Base-by-base conservation (phyloP, 2,797 vertebrate species). In the Antennarius maculatus region DNA sequence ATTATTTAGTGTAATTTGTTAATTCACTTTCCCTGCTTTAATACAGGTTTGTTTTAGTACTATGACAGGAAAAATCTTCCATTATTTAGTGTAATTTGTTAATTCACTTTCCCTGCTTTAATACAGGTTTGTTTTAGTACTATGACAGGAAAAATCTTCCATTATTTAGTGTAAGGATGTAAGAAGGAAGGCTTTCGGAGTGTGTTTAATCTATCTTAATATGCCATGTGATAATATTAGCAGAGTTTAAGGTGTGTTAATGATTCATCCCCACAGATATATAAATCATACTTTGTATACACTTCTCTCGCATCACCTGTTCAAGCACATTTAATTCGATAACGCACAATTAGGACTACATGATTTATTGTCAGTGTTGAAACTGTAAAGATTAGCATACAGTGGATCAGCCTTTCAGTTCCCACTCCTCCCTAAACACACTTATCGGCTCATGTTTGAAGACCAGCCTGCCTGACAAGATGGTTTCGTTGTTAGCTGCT, bases 371-470 rank as follows among this genome's bases (percentile, higher is more conserved):
- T 81, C 78, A 74, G 77, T 67, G 74, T 69, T 81, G 84, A 89
- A 83, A 71, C 79, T 80, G 75, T 79, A 80, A 64, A 82, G 83
- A 89, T 87, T 81, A 82, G 70, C 80, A 71, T 74, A 68, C 66
- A 74, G 62, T 77, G 70, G 81, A 79, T 78, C 59, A 70, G 54
- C 74, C 72, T 84, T 86, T 84, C 69, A 75, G 78, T 69, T 77
- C 57, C 48, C 34, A 3, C 61, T 81, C 72, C 72, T 76, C 58
- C 75, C 80, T 23, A 89, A 89, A 91, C 86, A 89, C 29, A 86
- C 77, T 88, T 90, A 90, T 87, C 85, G 63, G 88, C 84, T 77
- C 37, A 1, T 89, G 89, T 92, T 90, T 91, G 83, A 90, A 81
- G 77, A 91, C 75, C 79, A 74, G 75, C 69, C 28, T 74, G 80